Evolutionary conservation across 1,140 invertebrate genomes (phyloP), one percentile per base, ranked within the genome.

Genomic region (Telenomus remus): DNA sequence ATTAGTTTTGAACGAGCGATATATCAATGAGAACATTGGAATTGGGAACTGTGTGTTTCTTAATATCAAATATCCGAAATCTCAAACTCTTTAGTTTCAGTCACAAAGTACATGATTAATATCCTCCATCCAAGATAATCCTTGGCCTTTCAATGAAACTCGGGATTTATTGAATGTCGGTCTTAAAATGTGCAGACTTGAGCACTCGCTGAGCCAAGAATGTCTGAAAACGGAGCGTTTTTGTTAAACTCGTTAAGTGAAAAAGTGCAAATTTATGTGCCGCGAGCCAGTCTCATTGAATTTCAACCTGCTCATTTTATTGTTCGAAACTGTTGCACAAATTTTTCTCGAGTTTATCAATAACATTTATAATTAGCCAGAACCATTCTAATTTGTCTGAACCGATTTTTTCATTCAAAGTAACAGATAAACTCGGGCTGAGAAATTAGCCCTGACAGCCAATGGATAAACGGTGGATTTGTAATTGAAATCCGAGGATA

Each of bases 81-180:
- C 19, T 27, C 19, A 27, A 27, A 27, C 19, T 27, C 19, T 27
- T 27, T 27, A 27, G 19, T 27, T 27, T 27, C 19, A 27, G 19
- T 27, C 19, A 27, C 19, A 27, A 27, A 27, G 19, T 27, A 27
- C 19, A 27, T 5, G 56, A 50, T 50, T 60, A 60, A 50, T 60
- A 60, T 43, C 47, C 15, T 6, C 9, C n/a, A 60, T 43, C 47
- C 42, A 3, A 50, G 57, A 60, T 60, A 60, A 60, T 60, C 57
- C 44, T 39, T 33, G 34, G 47, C n/a, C 50, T 60, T 37, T 42
- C 57, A 60, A 59, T 59, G 56, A 35, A 46, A 46, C 34, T 46
- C 42, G 16, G 42, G 54, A 44, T 56, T 46, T 56, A 56, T 56
- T 46, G 54, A 56, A 46, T 56, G 19, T 56, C 54, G 33, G 10